phyloP scores from a whole-genome alignment of 2,888 invertebrate genomes.

The Caenorhabditis wallacei region DNA sequence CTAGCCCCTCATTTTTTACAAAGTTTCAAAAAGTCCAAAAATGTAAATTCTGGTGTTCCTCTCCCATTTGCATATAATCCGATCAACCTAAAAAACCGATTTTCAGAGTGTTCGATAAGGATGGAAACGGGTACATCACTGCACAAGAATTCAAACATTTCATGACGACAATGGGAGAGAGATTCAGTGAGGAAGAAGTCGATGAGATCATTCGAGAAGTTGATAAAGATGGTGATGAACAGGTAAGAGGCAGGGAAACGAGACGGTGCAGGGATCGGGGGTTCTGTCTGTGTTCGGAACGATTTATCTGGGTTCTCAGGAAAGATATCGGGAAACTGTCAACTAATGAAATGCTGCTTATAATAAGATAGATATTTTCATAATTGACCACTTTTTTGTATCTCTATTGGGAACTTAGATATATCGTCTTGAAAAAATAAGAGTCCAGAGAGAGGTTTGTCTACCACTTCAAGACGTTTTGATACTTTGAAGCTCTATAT shows the following conservation, averaged over 20 bases:
- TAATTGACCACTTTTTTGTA: no score
- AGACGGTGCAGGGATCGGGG: no score
- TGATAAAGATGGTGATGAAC: slow-evolving; percentile 83
- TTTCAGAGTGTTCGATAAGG: slow-evolving; percentile 83
- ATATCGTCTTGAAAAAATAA: not conserved
- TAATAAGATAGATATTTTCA: not conserved
- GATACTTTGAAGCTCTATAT: no score
- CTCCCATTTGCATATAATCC: not conserved
- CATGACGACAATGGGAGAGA: slow-evolving; percentile 82
- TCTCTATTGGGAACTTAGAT: not conserved
- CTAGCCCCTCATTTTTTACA: no score
- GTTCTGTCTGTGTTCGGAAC: no score
- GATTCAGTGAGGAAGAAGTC: slow-evolving; percentile 83
- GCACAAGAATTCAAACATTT: slow-evolving; percentile 83
- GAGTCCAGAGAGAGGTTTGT: no score
- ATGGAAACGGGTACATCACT: slow-evolving; percentile 83
- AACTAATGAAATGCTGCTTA: no score
- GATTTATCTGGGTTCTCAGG: not conserved
- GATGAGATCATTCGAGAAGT: slow-evolving; percentile 83
- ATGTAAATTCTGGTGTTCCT: slow-evolving; percentile 12
- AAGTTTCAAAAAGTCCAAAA: not conserved
- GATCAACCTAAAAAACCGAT: not conserved
- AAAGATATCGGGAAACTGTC: not conserved
- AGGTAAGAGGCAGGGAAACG: slow-evolving; percentile 66
- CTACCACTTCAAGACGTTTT: no score